These are phyloP conservation scores for Lymantria dispar DNA, from an alignment of 2,888 invertebrate genomes.

Conservation along the genomic window DNA sequence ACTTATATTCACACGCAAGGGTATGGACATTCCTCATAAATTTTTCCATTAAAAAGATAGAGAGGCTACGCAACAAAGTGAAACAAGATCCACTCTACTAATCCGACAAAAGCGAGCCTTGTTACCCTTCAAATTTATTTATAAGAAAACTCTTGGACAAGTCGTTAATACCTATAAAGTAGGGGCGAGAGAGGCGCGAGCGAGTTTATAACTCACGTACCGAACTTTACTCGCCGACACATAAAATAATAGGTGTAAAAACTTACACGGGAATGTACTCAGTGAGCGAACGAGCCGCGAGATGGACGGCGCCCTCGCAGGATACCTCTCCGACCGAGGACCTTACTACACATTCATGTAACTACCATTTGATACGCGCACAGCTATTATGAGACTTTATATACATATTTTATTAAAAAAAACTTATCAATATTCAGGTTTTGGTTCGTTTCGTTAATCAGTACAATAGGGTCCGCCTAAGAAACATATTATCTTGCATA, in stretches of 20 bases:
- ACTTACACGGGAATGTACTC: conserved; percentile 83
- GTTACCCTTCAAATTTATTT: conserved; percentile 83
- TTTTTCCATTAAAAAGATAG: conserved; percentile 70
- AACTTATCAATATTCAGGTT: conserved; percentile 21
- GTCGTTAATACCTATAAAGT: conserved; percentile 83
- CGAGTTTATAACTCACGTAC: conserved; percentile 83
- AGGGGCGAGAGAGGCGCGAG: conserved; percentile 82
- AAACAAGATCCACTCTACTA: conserved; percentile 82
- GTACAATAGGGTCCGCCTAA: conserved; percentile 59
- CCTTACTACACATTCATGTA: conserved; percentile 34
- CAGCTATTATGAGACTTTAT: neutral
- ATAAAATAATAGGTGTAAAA: conserved; percentile 83
- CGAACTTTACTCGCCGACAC: conserved; percentile 83
- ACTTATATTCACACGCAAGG: conserved; percentile 44
- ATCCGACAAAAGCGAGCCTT: conserved; percentile 83
- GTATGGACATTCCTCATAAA: conserved; percentile 24
- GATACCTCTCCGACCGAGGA: conserved; percentile 20
- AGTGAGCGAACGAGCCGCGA: conserved; percentile 74
- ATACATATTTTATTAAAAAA: conserved; percentile 25
- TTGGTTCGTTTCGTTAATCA: conserved; percentile 53
- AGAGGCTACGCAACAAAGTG: conserved; percentile 78
- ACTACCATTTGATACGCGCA: conserved; percentile 29
- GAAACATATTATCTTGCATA: conserved; percentile 77
- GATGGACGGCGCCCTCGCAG: conserved; percentile 65
- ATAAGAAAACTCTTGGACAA: conserved; percentile 83